These are phyloP conservation scores for Dichetophora obliterata DNA, from an alignment of 2,888 invertebrate genomes.

Conservation along the genomic window DNA sequence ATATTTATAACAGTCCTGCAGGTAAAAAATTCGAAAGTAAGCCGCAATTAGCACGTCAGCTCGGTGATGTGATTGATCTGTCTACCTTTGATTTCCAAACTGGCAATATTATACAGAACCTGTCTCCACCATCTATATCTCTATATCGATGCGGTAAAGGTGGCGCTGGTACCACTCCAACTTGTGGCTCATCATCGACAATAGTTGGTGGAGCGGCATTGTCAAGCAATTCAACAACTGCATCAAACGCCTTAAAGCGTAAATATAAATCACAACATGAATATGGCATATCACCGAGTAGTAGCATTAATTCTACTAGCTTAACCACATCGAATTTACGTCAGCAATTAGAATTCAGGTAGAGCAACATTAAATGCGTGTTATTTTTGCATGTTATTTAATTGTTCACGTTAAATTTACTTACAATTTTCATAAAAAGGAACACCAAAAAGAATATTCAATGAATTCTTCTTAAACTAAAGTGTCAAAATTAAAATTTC, in stretches of 20 bases:
- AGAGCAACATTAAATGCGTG: constrained; percentile 54
- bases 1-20: constrained; percentile 75
- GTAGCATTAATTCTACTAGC: constrained; percentile 27
- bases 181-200: constrained; percentile 70
- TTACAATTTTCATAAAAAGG: neutral
- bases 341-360: constrained; percentile 68
- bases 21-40: constrained; percentile 87
- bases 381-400: constrained; percentile 53
- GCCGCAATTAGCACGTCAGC: constrained; percentile 82
- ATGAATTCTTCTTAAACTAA: neutral
- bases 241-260: constrained; percentile 51
- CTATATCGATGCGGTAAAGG: constrained; percentile 69
- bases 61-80: constrained; percentile 83
- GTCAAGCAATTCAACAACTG: constrained; percentile 43
- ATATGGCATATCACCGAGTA: constrained; percentile 44
- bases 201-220: constrained; percentile 42
- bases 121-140: constrained; percentile 66
- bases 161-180: constrained; percentile 64
- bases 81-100: constrained; percentile 86
- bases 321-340: constrained; percentile 50
- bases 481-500: neutral
- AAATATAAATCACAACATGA: constrained; percentile 49
- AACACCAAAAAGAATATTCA: neutral
- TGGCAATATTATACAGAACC: constrained; percentile 80
- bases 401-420: neutral